phyloP scores from a whole-genome alignment of 2,113 vertebrate species.

The Orientallactaga bullata region DNA sequence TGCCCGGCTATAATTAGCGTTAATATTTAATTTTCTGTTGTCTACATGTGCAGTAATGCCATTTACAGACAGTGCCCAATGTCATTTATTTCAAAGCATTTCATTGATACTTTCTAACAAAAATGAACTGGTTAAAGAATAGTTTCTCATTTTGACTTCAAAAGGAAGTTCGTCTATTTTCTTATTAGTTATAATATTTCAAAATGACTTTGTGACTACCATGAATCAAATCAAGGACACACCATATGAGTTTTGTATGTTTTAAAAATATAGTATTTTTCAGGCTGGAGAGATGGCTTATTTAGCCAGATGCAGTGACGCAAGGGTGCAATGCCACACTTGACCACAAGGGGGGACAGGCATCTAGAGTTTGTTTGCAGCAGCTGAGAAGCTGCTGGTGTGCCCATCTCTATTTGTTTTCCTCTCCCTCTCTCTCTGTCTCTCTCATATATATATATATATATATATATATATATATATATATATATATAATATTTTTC shows the following conservation, averaged over 20 bases:
- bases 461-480: no score
- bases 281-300: no score
- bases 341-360: no score
- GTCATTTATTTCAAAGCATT: slow-evolving; percentile 2
- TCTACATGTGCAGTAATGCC: neutral
- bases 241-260: neutral
- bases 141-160: neutral
- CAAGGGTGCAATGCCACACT: no score
- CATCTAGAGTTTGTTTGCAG: no score
- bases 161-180: slow-evolving; percentile 2
- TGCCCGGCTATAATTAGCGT: no score
- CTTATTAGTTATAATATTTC: neutral
- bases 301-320: no score
- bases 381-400: no score
- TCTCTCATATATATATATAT: no score
- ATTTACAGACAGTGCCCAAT: neutral
- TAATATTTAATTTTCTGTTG: slow-evolving; percentile 23
- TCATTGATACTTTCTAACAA: neutral
- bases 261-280: slow-evolving; percentile 12
- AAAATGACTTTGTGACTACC: neutral
- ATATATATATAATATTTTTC: no score
- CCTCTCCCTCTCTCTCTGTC: no score
- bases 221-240: neutral
- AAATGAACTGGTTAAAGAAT: neutral
- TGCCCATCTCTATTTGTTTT: no score